Evolutionary conservation across 2,113 vertebrate species (phyloP), one percentile per base, ranked within the genome.

Genomic region (Microcebus jonahi): DNA sequence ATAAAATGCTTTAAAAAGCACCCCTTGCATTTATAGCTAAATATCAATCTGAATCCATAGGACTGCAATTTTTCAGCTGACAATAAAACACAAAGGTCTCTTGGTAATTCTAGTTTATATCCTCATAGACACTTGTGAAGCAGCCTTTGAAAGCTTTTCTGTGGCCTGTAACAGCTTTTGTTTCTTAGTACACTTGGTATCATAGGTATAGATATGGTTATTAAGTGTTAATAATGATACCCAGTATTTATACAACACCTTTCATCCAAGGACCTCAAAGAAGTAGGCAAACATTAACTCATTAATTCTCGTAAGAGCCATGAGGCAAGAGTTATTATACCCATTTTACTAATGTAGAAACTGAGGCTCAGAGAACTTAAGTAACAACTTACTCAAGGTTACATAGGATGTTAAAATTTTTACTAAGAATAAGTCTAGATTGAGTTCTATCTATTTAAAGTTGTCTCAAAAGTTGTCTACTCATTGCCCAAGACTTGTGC

Each of bases 201-300:
- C 80, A 36, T 97, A 75, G 95, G 95, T 95, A 94, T 94, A 96
- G 96, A 97, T 97, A 96, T 27, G 57, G 92, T 83, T 71, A 95
- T 98, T 97, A 98, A 97, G 67, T 94, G 93, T 96, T 97, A 94
- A 93, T 97, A 97, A 96, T 96, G 94, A 94, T 96, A 96, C 96
- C 86, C 92, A 76, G 94, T 83, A 63, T 96, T 98, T 98, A 97
- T 85, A 68, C 39, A 92, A 94, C 59, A 96, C 90, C 97, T 97
- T 98, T 98, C 95, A 98, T 98, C 97, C 95, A 70, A 85, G 94
- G n/a, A 92, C 97, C 97, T 98, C 97, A 98, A 98, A 98, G 98
- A 93, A 94, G 92, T 85, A 57, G 93, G 94, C 95, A 91, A 93
- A 95, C 85, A 97, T 98, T 97, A 98, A 96, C 95, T 97, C 90